Base-by-base conservation (phyloP, 1,140 invertebrate genomes). In the Spodoptera frugiperda region DNA sequence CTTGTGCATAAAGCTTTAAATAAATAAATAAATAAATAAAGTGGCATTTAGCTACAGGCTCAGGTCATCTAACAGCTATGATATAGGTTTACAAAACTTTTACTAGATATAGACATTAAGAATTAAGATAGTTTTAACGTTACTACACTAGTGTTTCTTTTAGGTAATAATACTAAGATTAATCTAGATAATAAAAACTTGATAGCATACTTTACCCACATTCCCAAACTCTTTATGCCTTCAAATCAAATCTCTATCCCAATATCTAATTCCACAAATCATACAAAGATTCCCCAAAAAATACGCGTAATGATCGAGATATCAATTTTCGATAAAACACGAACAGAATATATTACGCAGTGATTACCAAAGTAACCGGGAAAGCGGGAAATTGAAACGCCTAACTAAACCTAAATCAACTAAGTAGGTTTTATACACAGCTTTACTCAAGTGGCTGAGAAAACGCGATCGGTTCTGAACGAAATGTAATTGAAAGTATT, bases 401-500 rank as follows among this genome's bases (percentile, higher is more conserved):
- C 33, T 61, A 39, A 44, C 33, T 39, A 39, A 10, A 39, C 33
- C 33, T 39, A 39, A 39, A 61, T 61, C 30, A 15, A 33, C 15
- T 61, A 25, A 61, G 57, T 61, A 61, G 57, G 30, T 61, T 61
- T 61, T 61, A 61, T 33, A 61, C 33, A 44, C 30, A 15, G 57
- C 57, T 61, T 44, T 61, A 44, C 33, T 61, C 15, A 25, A 61
- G 57, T 55, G 25, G 19, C 54, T 25, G 54, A 19, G 54, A 15
- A 14, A 55, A 55, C 33, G 54, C 14, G 54, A 55, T 55, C 10
- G 33, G 39, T 39, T 39, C 15, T 0, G 57, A 44, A 44, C 10
- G 33, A 61, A 61, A n/a, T 61, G 57, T 61, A 44, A 61, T 61
- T 61, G 30, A 61, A 61, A 61, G 33, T 33, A 61, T 39, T 44